A percentile compares a stretch with the other conserved stretches of the same genome.
Evolutionary conservation across 2,113 vertebrate genomes (phyloP).

Genomic region (Origma solitaria): DNA sequence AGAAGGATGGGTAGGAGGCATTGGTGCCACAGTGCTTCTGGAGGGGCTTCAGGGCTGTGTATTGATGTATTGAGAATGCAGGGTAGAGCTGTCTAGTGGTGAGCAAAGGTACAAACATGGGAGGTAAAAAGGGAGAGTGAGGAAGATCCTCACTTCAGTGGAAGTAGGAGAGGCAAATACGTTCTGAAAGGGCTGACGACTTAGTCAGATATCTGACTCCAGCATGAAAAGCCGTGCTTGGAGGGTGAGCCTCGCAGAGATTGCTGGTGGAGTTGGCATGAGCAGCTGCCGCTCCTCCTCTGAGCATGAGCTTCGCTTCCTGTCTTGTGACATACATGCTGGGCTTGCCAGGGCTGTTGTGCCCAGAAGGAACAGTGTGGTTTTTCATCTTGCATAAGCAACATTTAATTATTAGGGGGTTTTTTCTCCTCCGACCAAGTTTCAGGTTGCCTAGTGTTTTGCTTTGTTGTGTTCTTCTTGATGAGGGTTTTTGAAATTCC

Average conservation of each 20-base stretch:
- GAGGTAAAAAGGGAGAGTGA: neutral
- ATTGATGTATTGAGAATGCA: neutral
- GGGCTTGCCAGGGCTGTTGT: constrained; percentile 15
- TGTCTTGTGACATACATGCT: neutral
- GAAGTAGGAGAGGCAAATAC: neutral
- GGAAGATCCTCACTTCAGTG: neutral
- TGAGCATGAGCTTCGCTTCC: neutral
- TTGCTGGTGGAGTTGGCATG: neutral
- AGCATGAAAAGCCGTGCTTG: neutral
- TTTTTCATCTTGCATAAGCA: constrained; percentile 18
- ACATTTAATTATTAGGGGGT: constrained; percentile 2
- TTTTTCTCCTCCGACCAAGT: neutral
- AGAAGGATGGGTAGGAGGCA: neutral
- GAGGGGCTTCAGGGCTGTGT: neutral
- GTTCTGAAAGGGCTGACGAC: neutral
- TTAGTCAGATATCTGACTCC: neutral
- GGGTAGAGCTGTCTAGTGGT: neutral
- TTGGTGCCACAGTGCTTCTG: neutral
- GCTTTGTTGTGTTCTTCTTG: neutral
- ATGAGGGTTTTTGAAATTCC: constrained; percentile 30
- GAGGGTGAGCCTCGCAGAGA: neutral
- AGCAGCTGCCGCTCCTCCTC: neutral
- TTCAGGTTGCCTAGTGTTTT: neutral
- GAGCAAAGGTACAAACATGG: neutral
- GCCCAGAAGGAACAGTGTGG: constrained; percentile 6